Base-by-base conservation (phyloP, 2,888 invertebrate genomes). In the Hydriomena furcata region DNA sequence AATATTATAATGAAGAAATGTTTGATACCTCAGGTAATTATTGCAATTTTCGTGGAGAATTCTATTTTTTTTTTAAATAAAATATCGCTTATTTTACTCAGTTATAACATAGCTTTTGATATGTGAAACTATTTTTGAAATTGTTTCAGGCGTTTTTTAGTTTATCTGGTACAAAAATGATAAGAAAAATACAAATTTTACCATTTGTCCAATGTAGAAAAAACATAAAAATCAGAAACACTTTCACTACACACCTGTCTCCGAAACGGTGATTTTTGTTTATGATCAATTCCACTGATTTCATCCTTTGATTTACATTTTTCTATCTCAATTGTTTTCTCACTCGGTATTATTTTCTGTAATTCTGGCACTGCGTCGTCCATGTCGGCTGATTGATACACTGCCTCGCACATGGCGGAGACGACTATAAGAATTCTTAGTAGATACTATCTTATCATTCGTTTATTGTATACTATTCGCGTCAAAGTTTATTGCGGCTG, bases 191-290 rank as follows among this genome's bases (percentile, higher is more conserved):
- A n/a, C n/a, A n/a, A n/a, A n/a, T n/a, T n/a, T n/a, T n/a, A n/a
- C n/a, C n/a, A n/a, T n/a, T n/a, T n/a, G n/a, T n/a, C n/a, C n/a
- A n/a, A n/a, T n/a, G n/a, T n/a, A n/a, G n/a, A n/a, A n/a, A 31
- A 35, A 24, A 13, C 36, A 55, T 40, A 48, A 45, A 10, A 13
- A 1, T 20, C 8, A 52, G 31, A 57, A 41, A 37, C 24, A 58
- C 30, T 52, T 65, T 45, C 45, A 58, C 55, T 58, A 80, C 84
- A 71, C 67, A 89, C 88, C 87, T 89, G 88, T 76, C 81, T 81
- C 20, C 71, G 65, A 52, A 87, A 82, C 3, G 82, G 79, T 32
- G 69, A 67, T 28, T 62, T 55, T 17, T 59, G 55, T 66, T 61
- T 31, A 57, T 58, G 27, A 38, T 74, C 71, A 48, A 68, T 70